Percentiles rank a stretch among this genome's conserved stretches.
Conservation (phyloP, 1,140 invertebrate species). For the Epicauta chinensis region DNA sequence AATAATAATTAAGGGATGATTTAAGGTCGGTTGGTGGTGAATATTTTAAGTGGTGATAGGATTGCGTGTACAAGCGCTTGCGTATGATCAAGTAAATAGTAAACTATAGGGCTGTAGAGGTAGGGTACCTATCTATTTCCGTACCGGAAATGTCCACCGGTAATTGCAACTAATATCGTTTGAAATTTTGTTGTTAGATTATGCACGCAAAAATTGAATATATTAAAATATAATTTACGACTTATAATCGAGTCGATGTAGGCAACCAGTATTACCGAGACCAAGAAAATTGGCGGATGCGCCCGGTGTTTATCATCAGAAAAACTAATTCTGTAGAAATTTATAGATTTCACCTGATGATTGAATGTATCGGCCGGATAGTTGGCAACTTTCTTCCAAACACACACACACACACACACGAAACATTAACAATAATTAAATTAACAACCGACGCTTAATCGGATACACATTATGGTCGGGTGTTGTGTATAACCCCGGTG, state of each 20-base stretch:
- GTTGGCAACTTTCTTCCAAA: too few relatives aligned
- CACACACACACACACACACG: too few relatives aligned
- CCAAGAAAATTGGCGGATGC: not conserved
- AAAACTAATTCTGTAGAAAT: too few relatives aligned
- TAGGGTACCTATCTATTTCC: slow-evolving; percentile 30
- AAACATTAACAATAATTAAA: too few relatives aligned
- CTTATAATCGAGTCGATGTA: not conserved
- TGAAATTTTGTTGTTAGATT: slow-evolving; percentile 7
- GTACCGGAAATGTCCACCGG: slow-evolving; percentile 38
- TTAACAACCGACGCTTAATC: too few relatives aligned
- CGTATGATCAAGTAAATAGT: slow-evolving; percentile 4
- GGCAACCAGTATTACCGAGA: slow-evolving; percentile 7
- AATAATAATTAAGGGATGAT: too few relatives aligned
- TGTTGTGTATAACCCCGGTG: slow-evolving; percentile 17
- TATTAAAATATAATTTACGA: not conserved
- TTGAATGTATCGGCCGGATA: too few relatives aligned
- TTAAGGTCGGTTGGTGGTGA: too few relatives aligned
- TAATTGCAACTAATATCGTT: slow-evolving; percentile 39
- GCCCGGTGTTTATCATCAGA: too few relatives aligned
- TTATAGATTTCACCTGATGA: too few relatives aligned
- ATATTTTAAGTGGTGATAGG: slow-evolving; percentile 11
- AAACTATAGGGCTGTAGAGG: slow-evolving; percentile 4
- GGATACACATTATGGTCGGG: too few relatives aligned
- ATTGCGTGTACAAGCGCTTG: slow-evolving; percentile 19
- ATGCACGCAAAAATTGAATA: too few relatives aligned